phyloP scores from a whole-genome alignment of 2,113 vertebrate genomes.

The Bombycilla garrulus region DNA sequence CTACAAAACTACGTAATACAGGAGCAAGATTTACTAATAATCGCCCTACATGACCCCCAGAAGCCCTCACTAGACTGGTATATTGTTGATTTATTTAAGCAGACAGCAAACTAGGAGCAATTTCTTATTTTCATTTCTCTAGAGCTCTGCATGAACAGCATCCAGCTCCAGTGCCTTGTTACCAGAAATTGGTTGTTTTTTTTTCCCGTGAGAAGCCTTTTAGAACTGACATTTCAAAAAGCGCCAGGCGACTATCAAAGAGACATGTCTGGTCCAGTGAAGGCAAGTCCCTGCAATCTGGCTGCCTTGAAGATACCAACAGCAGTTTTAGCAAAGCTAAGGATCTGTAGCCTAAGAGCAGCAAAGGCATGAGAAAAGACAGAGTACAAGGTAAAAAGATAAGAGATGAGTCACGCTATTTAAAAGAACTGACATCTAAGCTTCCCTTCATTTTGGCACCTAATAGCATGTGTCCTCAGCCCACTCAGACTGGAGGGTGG shows the following conservation, averaged over 20 bases:
- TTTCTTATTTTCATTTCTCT: conserved; percentile 12
- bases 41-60: not conserved
- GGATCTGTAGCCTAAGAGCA: conserved; percentile 8
- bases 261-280: conserved; percentile 25
- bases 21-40: not conserved
- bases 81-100: conserved; percentile 3
- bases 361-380: conserved; percentile 9
- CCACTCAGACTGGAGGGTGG: not conserved
- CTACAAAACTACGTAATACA: not conserved
- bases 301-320: conserved; percentile 45
- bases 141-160: not conserved
- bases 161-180: not conserved
- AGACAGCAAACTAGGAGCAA: not conserved
- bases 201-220: not conserved
- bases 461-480: not conserved
- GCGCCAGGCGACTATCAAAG: not conserved
- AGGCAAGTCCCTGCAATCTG: conserved; percentile 11
- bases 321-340: conserved; percentile 18
- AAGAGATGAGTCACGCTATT: conserved; percentile 27
- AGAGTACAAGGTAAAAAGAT: conserved; percentile 10
- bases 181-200: not conserved
- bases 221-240: conserved; percentile 44
- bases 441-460: not conserved
- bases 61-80: not conserved
- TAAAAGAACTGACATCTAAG: conserved; percentile 47